Evolutionary conservation across 2,888 invertebrate species (phyloP).

Genomic region (Athalia circularis): DNA sequence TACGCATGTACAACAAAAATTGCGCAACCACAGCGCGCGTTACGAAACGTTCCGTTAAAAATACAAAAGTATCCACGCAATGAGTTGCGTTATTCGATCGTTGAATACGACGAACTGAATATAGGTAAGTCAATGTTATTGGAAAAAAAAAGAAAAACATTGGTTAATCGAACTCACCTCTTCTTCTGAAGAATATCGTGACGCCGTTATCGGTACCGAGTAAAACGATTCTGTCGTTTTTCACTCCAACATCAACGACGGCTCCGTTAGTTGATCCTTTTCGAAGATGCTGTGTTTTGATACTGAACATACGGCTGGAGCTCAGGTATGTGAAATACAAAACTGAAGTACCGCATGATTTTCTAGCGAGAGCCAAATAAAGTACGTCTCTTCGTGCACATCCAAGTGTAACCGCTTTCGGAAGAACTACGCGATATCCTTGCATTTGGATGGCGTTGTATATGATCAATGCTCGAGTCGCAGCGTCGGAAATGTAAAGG

Average conservation of each 20-base stretch:
- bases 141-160: too few species aligned
- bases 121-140: too few species aligned
- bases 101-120: too few species aligned
- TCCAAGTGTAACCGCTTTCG: constrained; percentile 74
- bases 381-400: constrained; percentile 76
- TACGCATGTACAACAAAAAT: neutral
- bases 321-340: constrained; percentile 79
- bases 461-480: constrained; percentile 77
- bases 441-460: constrained; percentile 75
- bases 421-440: constrained; percentile 78
- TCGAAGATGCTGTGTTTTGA: constrained; percentile 76
- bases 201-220: constrained; percentile 79
- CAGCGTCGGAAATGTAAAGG: constrained; percentile 81
- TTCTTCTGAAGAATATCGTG: constrained; percentile 78
- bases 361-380: constrained; percentile 77
- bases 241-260: constrained; percentile 78
- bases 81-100: too few species aligned
- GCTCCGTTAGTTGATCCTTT: constrained; percentile 76
- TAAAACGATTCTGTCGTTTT: constrained; percentile 77
- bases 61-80: too few species aligned
- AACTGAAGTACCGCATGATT: constrained; percentile 74
- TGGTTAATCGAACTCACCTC: constrained; percentile 55
- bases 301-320: constrained; percentile 77
- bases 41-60: too few species aligned
- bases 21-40: too few species aligned